phyloP scores from a whole-genome alignment of 2,797 vertebrate genomes.

The Sylvia borin region DNA sequence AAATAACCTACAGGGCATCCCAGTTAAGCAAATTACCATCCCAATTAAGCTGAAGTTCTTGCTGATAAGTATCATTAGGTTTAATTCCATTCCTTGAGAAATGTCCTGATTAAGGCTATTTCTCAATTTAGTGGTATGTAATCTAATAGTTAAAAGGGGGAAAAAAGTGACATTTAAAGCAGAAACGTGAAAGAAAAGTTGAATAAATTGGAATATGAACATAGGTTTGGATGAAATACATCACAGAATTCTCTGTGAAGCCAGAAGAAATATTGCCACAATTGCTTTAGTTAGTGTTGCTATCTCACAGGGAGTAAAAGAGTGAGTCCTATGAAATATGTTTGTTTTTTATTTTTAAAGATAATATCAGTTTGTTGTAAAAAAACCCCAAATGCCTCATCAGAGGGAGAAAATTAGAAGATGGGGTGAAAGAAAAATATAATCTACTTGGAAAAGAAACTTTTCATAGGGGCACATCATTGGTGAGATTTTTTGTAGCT shows the following conservation, averaged over 20 bases:
- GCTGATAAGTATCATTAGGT: slow-evolving; percentile 75
- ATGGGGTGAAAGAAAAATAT: background rate
- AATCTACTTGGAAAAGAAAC: background rate
- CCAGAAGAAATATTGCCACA: background rate
- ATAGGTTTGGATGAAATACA: background rate
- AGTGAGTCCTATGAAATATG: background rate
- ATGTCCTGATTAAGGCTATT: slow-evolving; percentile 64
- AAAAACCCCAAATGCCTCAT: background rate
- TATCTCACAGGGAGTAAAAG: background rate
- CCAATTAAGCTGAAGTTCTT: slow-evolving; percentile 74
- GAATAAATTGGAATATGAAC: background rate
- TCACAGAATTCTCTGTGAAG: background rate
- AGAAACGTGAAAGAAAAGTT: background rate
- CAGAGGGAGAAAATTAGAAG: background rate
- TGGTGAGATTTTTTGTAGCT: background rate
- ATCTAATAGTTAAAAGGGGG: background rate
- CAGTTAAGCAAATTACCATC: slow-evolving; percentile 70
- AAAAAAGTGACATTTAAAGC: background rate
- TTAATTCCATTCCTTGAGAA: slow-evolving; percentile 75
- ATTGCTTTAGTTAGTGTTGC: background rate
- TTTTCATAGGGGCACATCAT: background rate
- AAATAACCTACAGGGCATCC: slow-evolving; percentile 72
- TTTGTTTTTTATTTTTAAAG: background rate
- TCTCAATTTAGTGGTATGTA: slow-evolving; percentile 51
- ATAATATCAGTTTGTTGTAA: background rate